phyloP scores from a whole-genome alignment of 2,888 invertebrate genomes.

The Idaea straminata region DNA sequence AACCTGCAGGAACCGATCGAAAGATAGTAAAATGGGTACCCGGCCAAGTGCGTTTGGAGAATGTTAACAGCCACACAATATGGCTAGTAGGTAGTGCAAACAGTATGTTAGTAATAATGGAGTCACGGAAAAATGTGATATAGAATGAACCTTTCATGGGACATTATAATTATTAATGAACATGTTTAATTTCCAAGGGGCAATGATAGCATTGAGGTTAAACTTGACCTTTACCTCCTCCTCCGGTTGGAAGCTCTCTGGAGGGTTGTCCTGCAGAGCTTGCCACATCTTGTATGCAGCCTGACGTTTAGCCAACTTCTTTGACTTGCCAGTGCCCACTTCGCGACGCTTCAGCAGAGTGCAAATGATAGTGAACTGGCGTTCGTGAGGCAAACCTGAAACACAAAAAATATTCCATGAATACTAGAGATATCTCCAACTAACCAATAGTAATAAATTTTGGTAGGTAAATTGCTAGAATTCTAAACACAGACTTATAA shows the following conservation, averaged over 20 bases:
- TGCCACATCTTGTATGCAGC: constrained; percentile 98
- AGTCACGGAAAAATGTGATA: neutral
- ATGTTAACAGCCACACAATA: constrained; percentile 47
- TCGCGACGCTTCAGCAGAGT: constrained; percentile 92
- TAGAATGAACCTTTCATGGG: neutral
- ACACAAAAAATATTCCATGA: constrained; percentile 15
- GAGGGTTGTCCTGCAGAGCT: constrained; percentile 87
- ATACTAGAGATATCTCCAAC: neutral
- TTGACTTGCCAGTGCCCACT: constrained; percentile 94
- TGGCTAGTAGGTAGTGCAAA: neutral
- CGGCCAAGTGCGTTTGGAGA: constrained; percentile 66
- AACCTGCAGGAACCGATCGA: constrained; percentile 59
- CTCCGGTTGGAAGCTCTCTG: constrained; percentile 84
- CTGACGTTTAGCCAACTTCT: constrained; percentile 97
- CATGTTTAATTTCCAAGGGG: neutral
- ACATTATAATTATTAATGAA: neutral
- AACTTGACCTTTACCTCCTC: constrained; percentile 78
- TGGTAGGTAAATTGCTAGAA: too few relatives aligned
- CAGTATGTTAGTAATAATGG: constrained; percentile 13
- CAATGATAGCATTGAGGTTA: neutral
- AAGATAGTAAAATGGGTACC: constrained; percentile 80
- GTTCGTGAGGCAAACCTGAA: constrained; percentile 92
- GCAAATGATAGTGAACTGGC: constrained; percentile 96
- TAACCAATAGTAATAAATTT: too few relatives aligned
- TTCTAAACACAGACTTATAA: too few relatives aligned